phyloP scores from a whole-genome alignment of 2,888 invertebrate species.

The Podabrus alpinus region DNA sequence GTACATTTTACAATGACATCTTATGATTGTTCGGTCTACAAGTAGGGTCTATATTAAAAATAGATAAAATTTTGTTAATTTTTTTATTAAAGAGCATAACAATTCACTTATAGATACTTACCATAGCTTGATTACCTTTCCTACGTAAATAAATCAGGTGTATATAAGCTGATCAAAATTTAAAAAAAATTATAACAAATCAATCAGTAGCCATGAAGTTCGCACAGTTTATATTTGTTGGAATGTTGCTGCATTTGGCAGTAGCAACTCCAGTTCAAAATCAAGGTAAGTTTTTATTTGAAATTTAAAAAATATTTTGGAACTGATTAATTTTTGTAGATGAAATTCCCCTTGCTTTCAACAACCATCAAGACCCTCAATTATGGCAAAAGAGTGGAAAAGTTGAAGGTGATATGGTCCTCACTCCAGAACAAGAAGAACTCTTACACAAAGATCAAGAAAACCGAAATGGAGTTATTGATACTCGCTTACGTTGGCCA shows the following conservation, averaged over 20 bases:
- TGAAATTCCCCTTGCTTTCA: neutral
- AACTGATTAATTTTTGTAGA: neutral
- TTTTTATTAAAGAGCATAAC: no score
- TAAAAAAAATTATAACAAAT: neutral
- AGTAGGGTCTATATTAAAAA: no score
- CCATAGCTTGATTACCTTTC: neutral
- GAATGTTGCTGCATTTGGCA: neutral
- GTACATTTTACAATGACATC: no score
- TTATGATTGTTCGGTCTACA: no score
- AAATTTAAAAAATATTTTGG: neutral
- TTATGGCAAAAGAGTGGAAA: conserved; percentile 7
- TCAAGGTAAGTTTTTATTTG: neutral
- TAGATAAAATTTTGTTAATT: no score
- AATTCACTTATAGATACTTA: no score
- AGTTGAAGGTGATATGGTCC: conserved; percentile 9
- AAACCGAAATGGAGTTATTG: neutral
- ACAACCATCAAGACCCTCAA: neutral
- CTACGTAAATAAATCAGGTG: neutral
- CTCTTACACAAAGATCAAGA: no score
- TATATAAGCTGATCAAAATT: neutral
- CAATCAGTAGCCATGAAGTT: neutral
- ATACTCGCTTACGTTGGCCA: neutral
- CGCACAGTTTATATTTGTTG: neutral
- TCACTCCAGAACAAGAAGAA: neutral
- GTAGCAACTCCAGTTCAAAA: neutral